A percentile compares a stretch with the other conserved stretches of the same genome.
Evolutionary conservation across 2,888 invertebrate genomes (phyloP).

Genomic region (Psylliodes chrysocephalus): DNA sequence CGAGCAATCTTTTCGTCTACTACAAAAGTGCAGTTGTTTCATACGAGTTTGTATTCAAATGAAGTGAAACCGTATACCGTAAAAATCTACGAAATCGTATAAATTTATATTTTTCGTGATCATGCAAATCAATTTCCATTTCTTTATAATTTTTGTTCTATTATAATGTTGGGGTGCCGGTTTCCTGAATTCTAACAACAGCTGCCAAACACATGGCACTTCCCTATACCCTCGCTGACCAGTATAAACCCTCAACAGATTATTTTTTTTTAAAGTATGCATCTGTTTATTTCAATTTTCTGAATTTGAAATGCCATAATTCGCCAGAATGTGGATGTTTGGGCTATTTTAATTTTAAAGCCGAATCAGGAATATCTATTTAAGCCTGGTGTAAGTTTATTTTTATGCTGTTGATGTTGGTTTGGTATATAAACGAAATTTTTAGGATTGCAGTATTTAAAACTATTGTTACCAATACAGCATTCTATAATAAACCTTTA

Average conservation of each 20-base stretch:
- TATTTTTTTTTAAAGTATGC: conserved; percentile 60
- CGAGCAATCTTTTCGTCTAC: conserved; percentile 11
- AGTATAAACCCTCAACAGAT: conserved; percentile 48
- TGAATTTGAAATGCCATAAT: conserved; percentile 29
- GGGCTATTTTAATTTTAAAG: too few relatives aligned
- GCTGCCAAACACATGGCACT: conserved; percentile 53
- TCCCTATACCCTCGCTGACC: conserved; percentile 43
- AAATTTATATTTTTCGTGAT: conserved; percentile 42
- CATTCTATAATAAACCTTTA: too few relatives aligned
- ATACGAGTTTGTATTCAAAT: conserved; percentile 55
- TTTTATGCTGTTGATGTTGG: too few relatives aligned
- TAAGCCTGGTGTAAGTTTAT: too few relatives aligned
- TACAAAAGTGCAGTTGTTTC: conserved; percentile 40
- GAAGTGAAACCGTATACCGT: conserved; percentile 36
- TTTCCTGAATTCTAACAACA: conserved; percentile 64
- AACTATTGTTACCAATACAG: too few relatives aligned
- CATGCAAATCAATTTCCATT: conserved; percentile 61
- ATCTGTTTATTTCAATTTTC: conserved; percentile 55
- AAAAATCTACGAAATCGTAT: conserved; percentile 41
- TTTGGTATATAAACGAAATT: too few relatives aligned
- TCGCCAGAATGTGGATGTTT: conserved; percentile 16
- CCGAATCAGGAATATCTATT: too few relatives aligned
- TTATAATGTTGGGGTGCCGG: conserved; percentile 55
- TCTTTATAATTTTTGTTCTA: conserved; percentile 57
- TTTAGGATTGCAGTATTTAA: too few relatives aligned